These are phyloP conservation scores for Cacoxenus indagator DNA, from an alignment of 2,888 invertebrate species.

Conservation along the genomic window DNA sequence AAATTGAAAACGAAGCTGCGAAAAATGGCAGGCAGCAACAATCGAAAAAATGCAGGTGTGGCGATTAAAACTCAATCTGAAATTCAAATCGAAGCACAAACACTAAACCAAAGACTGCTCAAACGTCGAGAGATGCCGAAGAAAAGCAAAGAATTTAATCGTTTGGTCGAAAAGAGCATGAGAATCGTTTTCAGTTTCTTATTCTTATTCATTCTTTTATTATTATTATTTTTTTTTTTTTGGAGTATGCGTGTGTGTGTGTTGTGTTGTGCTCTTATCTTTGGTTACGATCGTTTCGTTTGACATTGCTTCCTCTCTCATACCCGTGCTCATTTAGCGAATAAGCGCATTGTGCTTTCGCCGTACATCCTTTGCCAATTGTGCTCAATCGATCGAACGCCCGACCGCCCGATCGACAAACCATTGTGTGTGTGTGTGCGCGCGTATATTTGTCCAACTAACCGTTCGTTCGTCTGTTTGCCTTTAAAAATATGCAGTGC, in stretches of 20 bases:
- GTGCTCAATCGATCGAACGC: not conserved
- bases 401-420: not conserved
- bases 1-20: constrained; percentile 6
- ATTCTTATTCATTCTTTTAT: not conserved
- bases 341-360: constrained; percentile 6
- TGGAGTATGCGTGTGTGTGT: too few species aligned
- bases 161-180: constrained; percentile 15
- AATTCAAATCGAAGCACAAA: constrained; percentile 50
- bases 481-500: constrained; percentile 17
- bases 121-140: not conserved
- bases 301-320: too few species aligned
- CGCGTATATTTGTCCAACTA: not conserved
- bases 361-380: not conserved
- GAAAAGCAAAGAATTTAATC: constrained; percentile 13
- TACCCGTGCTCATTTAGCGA: too few species aligned
- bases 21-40: constrained; percentile 4
- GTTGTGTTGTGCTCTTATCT: not conserved
- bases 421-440: not conserved
- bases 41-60: constrained; percentile 45
- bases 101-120: constrained; percentile 6
- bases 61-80: constrained; percentile 64
- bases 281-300: too few species aligned
- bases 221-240: not conserved
- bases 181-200: not conserved
- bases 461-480: not conserved